These are phyloP conservation scores for Delia radicum DNA, from an alignment of 1,140 invertebrate species.

Conservation along the genomic window DNA sequence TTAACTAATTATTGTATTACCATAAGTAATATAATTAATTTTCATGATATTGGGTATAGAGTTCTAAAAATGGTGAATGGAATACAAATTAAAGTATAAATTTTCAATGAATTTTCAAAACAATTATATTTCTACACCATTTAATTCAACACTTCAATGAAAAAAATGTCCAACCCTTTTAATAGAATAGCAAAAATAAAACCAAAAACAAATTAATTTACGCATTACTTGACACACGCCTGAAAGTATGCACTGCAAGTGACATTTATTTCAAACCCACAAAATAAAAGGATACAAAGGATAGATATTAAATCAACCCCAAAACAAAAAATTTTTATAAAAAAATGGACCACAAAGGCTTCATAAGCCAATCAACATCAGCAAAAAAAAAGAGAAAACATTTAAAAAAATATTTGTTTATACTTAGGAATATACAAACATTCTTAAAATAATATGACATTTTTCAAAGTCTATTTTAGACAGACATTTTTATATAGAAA, in stretches of 20 bases:
- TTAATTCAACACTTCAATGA: slow-evolving; percentile 24
- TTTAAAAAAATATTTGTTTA: background rate
- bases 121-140: slow-evolving; percentile 23
- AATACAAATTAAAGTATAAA: background rate
- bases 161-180: slow-evolving; percentile 5
- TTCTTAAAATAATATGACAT: background rate
- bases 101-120: background rate
- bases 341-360: slow-evolving; percentile 4
- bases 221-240: background rate
- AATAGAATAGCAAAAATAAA: too few species aligned
- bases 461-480: background rate
- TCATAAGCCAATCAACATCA: background rate
- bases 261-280: slow-evolving; percentile 12
- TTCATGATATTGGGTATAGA: background rate
- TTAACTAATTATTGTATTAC: slow-evolving; percentile 12
- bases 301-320: background rate
- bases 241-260: slow-evolving; percentile 12
- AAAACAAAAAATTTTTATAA: background rate
- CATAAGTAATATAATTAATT: background rate
- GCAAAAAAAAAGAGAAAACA: background rate
- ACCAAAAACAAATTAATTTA: slow-evolving; percentile 1
- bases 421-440: too few species aligned
- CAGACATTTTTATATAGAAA: too few species aligned
- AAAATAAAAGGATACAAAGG: background rate
- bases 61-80: background rate